phyloP scores from a whole-genome alignment of 2,888 invertebrate species.

The Ophion ventricosus region DNA sequence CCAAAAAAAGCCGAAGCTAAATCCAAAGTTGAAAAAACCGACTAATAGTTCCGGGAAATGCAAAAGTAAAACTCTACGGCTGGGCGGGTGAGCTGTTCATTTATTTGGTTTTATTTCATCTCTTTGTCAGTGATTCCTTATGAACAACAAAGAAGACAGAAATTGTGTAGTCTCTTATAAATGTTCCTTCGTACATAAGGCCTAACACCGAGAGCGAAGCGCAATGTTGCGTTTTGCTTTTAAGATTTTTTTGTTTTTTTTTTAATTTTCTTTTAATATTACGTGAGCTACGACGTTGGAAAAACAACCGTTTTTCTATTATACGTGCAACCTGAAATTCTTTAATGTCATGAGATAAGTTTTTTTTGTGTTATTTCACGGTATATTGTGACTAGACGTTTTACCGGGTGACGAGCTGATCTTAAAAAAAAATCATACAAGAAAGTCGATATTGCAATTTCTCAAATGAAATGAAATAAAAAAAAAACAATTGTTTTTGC shows the following conservation, averaged over 20 bases:
- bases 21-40: slow-evolving; percentile 74
- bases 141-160: slow-evolving; percentile 26
- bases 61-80: background rate
- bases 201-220: slow-evolving; percentile 42
- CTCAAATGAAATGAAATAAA: background rate
- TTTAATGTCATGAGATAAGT: background rate
- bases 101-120: slow-evolving; percentile 14
- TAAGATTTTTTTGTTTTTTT: slow-evolving; percentile 27
- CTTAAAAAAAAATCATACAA: background rate
- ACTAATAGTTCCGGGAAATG: slow-evolving; percentile 68
- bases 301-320: too few relatives aligned
- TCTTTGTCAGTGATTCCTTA: slow-evolving; percentile 33
- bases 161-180: slow-evolving; percentile 38
- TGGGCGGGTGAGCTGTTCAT: background rate
- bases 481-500: background rate
- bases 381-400: background rate
- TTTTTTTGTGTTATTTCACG: background rate
- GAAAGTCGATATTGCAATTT: background rate
- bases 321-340: background rate
- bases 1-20: slow-evolving; percentile 72
- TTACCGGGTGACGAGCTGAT: slow-evolving; percentile 8
- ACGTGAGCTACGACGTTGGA: background rate
- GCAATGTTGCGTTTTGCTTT: slow-evolving; percentile 9
- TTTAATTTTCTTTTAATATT: slow-evolving; percentile 16
- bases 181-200: slow-evolving; percentile 53